Evolutionary conservation across 2,113 vertebrate genomes (phyloP).

Genomic region (Syrmaticus mikado): DNA sequence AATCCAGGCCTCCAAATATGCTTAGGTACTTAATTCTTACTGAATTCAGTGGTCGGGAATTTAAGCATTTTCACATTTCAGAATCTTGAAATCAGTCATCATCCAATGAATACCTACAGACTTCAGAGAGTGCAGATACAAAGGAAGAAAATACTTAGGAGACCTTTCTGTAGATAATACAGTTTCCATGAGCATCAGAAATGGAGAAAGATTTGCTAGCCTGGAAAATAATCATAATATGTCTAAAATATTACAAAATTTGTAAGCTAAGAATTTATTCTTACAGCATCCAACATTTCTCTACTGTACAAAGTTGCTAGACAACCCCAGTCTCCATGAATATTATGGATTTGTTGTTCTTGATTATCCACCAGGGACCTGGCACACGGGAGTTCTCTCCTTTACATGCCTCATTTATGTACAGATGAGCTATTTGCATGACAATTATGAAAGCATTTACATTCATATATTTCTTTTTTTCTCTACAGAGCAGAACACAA

Average conservation of each 20-base stretch:
- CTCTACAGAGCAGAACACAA: background rate
- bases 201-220: background rate
- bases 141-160: background rate
- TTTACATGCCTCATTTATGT: background rate
- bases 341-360: background rate
- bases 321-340: background rate
- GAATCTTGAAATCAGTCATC: background rate
- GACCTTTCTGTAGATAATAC: background rate
- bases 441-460: background rate
- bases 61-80: background rate
- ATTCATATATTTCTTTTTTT: background rate
- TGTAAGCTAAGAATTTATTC: background rate
- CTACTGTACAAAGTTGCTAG: background rate
- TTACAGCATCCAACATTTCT: background rate
- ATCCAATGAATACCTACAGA: background rate
- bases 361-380: background rate
- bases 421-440: background rate
- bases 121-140: background rate
- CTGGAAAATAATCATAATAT: background rate
- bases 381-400: background rate
- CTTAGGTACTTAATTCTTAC: background rate
- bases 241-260: background rate
- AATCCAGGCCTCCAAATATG: background rate
- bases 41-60: background rate
- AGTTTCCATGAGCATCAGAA: background rate